Evolutionary conservation across 2,888 invertebrate genomes (phyloP), one percentile per base, ranked within the genome.

Genomic region (Graphium colonna): DNA sequence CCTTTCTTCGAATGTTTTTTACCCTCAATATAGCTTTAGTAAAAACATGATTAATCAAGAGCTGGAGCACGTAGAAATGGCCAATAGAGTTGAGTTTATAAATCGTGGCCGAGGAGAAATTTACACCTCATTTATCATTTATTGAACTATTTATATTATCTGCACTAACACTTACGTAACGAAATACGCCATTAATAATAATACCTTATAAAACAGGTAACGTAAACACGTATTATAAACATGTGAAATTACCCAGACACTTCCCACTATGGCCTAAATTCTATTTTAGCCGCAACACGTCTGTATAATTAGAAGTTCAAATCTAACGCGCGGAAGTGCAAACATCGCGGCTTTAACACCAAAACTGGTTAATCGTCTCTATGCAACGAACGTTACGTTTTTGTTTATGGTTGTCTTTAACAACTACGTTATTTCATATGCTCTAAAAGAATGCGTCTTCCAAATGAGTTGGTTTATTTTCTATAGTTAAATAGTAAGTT

Each of bases 271-370:
- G 52, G 12, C 48, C 59, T 56, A 60, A 63, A 62, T 57, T 12
- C 36, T 3, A 10, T 17, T 51, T 31, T 49, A 43, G 47, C 58
- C 28, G 60, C 48, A 53, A 45, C 68, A 55, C 41, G 44, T 31
- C 40, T 45, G 51, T 57, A 59, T 64, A 60, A 75, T 71, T 70
- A 67, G 59, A 63, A 53, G 55, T 60, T 52, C 67, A 72, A 73
- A 73, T 67, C 65, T 44, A 63, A 60, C 58, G 56, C 51, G 42
- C 68, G 67, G 69, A 71, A 75, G 60, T 63, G 60, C 69, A 73
- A 71, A 73, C 69, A 70, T 52, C 51, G 55, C 55, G 61, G 63
- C 62, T 65, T 63, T 58, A 64, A 63, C 63, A 61, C 52, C 52
- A 10, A 60, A 67, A 67, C 71, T 62, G 63, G 65, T 67, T 64